phyloP scores from a whole-genome alignment of 2,797 vertebrate species.

The Mus minutoides region DNA sequence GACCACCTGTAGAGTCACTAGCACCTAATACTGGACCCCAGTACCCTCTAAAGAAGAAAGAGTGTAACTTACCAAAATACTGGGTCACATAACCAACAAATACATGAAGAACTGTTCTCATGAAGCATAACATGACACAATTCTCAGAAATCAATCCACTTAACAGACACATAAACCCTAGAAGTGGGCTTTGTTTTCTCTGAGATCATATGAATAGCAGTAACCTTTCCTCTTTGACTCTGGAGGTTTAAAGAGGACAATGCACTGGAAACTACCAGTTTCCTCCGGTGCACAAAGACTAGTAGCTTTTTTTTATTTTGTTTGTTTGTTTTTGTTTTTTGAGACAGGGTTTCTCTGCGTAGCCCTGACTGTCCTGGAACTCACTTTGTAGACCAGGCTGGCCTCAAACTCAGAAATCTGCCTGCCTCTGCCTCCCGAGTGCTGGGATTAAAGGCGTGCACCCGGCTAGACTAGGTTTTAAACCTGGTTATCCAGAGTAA shows the following conservation, averaged over 20 bases:
- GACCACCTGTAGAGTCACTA: not conserved
- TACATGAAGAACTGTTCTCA: not conserved
- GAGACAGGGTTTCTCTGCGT: no score
- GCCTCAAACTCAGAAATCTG: no score
- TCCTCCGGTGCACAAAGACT: not conserved
- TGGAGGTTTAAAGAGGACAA: not conserved
- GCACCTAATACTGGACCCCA: not conserved
- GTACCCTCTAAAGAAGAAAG: not conserved
- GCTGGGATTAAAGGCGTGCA: no score
- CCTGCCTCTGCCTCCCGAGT: no score
- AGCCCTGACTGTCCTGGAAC: no score
- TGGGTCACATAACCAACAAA: constrained; percentile 28
- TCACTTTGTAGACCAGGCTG: no score
- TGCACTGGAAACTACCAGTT: not conserved
- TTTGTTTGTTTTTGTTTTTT: no score
- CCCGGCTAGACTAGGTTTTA: no score
- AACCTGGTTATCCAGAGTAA: constrained; percentile 3
- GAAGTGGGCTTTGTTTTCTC: not conserved
- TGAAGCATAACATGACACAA: constrained; percentile 1
- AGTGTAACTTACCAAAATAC: not conserved
- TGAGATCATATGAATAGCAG: constrained; percentile 23
- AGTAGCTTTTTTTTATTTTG: no score
- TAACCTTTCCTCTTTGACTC: not conserved
- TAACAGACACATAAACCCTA: not conserved
- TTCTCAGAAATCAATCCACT: constrained; percentile 19